Percentiles rank a stretch among this genome's conserved stretches.
Evolutionary conservation across 2,888 invertebrate genomes (phyloP).

Genomic region (Tortrix viridana): DNA sequence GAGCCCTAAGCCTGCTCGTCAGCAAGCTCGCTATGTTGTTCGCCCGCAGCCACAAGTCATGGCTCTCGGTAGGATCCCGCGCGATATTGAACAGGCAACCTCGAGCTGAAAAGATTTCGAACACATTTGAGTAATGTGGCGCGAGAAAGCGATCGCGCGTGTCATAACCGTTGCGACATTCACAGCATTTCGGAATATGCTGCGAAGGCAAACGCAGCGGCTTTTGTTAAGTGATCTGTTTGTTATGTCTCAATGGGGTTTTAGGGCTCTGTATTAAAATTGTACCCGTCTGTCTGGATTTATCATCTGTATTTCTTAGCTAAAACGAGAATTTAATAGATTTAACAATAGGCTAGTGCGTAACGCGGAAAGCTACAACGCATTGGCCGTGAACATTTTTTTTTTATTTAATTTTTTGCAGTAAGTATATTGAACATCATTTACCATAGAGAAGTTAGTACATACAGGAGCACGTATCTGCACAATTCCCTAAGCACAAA

Average conservation of each 20-base stretch:
- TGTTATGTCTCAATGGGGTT: not conserved
- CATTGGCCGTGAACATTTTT: too few species aligned
- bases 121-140: conserved; percentile 30
- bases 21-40: conserved; percentile 75
- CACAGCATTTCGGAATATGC: conserved; percentile 22
- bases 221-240: conserved; percentile 20
- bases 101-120: conserved; percentile 68
- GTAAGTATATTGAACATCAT: too few species aligned
- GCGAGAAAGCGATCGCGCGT: conserved; percentile 28
- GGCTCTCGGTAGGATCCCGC: conserved; percentile 91
- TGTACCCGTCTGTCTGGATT: too few species aligned
- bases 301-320: too few species aligned
- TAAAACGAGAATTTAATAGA: too few species aligned
- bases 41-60: conserved; percentile 85
- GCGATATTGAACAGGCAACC: conserved; percentile 91
- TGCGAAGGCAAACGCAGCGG: conserved; percentile 11
- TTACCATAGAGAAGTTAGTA: too few species aligned
- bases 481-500: too few species aligned
- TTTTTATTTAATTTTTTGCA: too few species aligned
- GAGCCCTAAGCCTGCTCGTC: conserved; percentile 67
- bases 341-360: too few species aligned
- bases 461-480: too few species aligned
- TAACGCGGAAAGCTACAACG: too few species aligned
- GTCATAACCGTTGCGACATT: conserved; percentile 30
- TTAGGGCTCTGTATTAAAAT: too few species aligned